Base-by-base conservation (phyloP, 92 coral and sea anemone genomes). In the Porites cylindrica region DNA sequence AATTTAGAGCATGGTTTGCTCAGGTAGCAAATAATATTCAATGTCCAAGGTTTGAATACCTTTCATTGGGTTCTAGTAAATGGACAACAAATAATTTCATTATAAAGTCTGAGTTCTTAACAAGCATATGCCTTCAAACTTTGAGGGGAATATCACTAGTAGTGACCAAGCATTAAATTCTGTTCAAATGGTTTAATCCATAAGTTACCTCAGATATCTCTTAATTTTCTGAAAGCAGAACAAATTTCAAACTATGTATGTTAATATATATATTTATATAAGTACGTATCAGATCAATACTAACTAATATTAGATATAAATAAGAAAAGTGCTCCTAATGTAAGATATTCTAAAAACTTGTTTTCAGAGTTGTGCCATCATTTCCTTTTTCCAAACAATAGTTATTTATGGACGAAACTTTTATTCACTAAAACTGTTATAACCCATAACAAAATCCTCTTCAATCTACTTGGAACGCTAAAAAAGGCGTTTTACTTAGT, bases 361-460 rank as follows among this genome's bases (percentile, higher is more conserved):
- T 77, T 77, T 29, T 76, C 82, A 77, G 82, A 60, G 54, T 77
- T 77, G 82, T 26, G 29, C 29, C 70, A 51, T 77, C 70, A 77
- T 59, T 59, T 70, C 70, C 61, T 11, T 77, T 62, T 77, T 12
- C 59, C 23, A 77, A 77, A 77, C 51, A 77, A 77, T 68, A 68
- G 7, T 77, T 77, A 59, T 61, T 8, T 38, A 63, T 26, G 29
- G 29, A 26, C 1, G 29, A 26, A 26, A 26, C 29, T 26, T 26
- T 26, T 26, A 26, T 26, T 26, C 29, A 26, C 29, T 26, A 26
- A 26, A 26, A 26, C 29, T 26, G 29, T 26, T 26, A 26, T 26
- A 26, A 1, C 29, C 29, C 29, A 26, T 26, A 1, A 26, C 29
- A 1, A 26, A 26, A 26, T 26, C 29, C 29, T 26, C 29, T 75